These are phyloP conservation scores for Indicator indicator DNA, from an alignment of 2,113 vertebrate genomes.

Conservation along the genomic window DNA sequence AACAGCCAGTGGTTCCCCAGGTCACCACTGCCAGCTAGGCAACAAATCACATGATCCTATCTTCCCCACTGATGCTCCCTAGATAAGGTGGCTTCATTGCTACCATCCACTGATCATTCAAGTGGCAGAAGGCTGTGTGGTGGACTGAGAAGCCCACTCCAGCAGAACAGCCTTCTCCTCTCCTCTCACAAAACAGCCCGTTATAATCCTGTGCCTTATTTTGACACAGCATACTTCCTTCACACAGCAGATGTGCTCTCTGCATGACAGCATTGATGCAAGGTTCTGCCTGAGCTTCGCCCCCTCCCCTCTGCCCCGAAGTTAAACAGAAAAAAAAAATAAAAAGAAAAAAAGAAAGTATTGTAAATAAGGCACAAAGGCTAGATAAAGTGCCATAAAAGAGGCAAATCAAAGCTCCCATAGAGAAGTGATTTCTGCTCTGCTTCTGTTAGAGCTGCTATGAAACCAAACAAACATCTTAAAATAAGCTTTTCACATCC, in stretches of 20 bases:
- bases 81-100: background rate
- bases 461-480: background rate
- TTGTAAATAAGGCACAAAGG: background rate
- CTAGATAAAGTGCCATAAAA: background rate
- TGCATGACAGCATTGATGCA: background rate
- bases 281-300: background rate
- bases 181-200: background rate
- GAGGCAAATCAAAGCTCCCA: background rate
- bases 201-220: background rate
- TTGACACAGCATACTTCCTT: background rate
- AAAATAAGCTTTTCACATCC: background rate
- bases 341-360: background rate
- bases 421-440: background rate
- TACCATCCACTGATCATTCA: background rate
- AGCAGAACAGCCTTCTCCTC: background rate
- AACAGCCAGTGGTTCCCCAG: background rate
- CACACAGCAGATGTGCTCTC: background rate
- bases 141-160: background rate
- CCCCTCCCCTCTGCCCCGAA: background rate
- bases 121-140: background rate
- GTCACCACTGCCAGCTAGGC: background rate
- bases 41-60: background rate
- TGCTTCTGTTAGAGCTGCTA: background rate
- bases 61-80: accelerated
- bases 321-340: background rate